These are phyloP conservation scores for Podilymbus podiceps DNA, from an alignment of 2,113 vertebrate species.

Conservation along the genomic window DNA sequence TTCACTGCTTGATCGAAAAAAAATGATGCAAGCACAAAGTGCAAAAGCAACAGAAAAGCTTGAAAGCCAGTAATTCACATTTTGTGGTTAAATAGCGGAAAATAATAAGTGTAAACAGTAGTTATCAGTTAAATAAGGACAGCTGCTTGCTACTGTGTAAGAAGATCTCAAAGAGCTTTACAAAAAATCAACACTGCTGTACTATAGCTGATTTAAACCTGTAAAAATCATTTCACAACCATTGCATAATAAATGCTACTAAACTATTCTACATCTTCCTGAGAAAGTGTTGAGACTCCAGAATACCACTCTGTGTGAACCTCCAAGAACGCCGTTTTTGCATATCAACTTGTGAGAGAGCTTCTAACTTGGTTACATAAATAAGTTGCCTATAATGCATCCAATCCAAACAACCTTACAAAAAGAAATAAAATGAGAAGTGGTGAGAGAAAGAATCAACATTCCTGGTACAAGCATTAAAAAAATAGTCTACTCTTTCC, in stretches of 20 bases:
- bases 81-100: background rate
- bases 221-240: background rate
- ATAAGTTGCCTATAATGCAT: background rate
- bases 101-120: background rate
- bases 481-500: background rate
- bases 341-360: background rate
- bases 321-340: background rate
- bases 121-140: slow-evolving; percentile 12
- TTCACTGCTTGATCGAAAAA: background rate
- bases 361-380: background rate
- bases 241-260: background rate
- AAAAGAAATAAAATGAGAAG: slow-evolving; percentile 16
- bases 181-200: background rate
- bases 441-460: slow-evolving; percentile 20
- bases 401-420: background rate
- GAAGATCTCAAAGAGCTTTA: background rate
- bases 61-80: background rate
- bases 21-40: background rate
- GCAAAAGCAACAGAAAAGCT: background rate
- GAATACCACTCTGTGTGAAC: background rate
- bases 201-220: background rate
- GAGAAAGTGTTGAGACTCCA: background rate
- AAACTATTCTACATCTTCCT: background rate
- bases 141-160: background rate
- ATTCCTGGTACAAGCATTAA: background rate